Conservation (phyloP, 2,888 invertebrate genomes). For the Cynaeus angustus region DNA sequence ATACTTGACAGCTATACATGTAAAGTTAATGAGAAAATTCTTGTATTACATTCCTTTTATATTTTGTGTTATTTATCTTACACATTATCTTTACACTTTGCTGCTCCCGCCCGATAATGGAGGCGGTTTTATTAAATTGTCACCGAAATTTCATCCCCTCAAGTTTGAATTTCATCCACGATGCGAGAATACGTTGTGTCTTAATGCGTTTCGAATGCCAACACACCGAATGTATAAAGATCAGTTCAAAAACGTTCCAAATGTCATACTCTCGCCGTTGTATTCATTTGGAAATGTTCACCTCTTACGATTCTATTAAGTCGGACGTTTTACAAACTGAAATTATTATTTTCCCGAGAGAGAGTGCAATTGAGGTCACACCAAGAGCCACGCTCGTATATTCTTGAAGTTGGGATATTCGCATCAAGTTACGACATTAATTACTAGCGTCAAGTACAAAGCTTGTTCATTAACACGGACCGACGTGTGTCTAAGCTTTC, state of each 20-base stretch:
- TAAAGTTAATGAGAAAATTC: slow-evolving; percentile 49
- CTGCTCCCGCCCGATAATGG: slow-evolving; percentile 18
- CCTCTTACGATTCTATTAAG: slow-evolving; percentile 10
- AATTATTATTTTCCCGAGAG: slow-evolving; percentile 28
- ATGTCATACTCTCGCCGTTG: background rate
- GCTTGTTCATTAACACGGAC: slow-evolving; percentile 50
- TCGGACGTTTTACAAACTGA: slow-evolving; percentile 20
- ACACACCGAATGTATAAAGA: background rate
- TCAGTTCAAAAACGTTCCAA: background rate
- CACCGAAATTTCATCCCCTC: slow-evolving; percentile 11
- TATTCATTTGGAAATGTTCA: background rate
- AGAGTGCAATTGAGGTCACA: slow-evolving; percentile 43
- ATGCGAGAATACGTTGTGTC: slow-evolving; percentile 11
- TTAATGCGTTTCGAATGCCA: slow-evolving; percentile 17
- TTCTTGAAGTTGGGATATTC: slow-evolving; percentile 45
- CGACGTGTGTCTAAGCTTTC: slow-evolving; percentile 52
- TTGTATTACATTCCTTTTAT: slow-evolving; percentile 48
- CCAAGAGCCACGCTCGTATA: slow-evolving; percentile 7
- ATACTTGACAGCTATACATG: slow-evolving; percentile 46
- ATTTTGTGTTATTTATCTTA: slow-evolving; percentile 38
- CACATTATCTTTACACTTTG: slow-evolving; percentile 35
- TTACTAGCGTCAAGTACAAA: slow-evolving; percentile 53
- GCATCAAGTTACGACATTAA: slow-evolving; percentile 56
- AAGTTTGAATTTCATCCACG: slow-evolving; percentile 14
- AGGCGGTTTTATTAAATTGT: slow-evolving; percentile 23